These are phyloP conservation scores for Pelagia noctiluca DNA, from an alignment of 30 jellyfish, hydroid and myxozoan genomes.

Conservation along the genomic window DNA sequence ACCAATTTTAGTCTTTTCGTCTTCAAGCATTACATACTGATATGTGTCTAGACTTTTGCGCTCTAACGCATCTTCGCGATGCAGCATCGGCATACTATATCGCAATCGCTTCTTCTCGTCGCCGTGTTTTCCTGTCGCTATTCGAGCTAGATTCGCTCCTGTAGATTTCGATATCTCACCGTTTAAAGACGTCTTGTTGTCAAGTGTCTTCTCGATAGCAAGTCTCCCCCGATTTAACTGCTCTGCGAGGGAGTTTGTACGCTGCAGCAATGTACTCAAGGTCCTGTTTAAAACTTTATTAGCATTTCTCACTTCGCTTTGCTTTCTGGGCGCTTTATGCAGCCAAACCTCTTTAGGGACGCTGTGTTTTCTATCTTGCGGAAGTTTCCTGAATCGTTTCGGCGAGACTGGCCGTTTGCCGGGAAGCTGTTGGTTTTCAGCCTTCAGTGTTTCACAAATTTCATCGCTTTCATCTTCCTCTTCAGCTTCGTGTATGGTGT, in stretches of 20 bases:
- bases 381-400: not conserved
- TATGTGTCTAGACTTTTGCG: too few species aligned
- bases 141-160: too few species aligned
- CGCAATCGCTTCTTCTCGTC: too few species aligned
- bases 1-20: too few species aligned
- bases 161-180: not conserved
- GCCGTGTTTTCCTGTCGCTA: too few species aligned
- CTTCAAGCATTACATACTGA: too few species aligned
- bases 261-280: not conserved
- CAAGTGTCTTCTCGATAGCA: not conserved
- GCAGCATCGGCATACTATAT: too few species aligned
- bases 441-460: not conserved
- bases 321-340: not conserved
- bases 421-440: not conserved
- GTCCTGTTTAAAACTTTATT: not conserved
- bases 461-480: constrained; percentile 39
- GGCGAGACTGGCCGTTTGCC: not conserved
- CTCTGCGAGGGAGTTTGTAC: constrained; percentile 2
- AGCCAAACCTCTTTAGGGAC: not conserved
- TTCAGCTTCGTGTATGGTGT: constrained; percentile 11
- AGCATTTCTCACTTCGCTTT: not conserved
- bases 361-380: not conserved
- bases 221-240: not conserved
- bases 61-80: too few species aligned
- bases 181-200: not conserved